Evolutionary conservation across 2,113 vertebrate species (phyloP).

Genomic region (Sus scrofa): DNA sequence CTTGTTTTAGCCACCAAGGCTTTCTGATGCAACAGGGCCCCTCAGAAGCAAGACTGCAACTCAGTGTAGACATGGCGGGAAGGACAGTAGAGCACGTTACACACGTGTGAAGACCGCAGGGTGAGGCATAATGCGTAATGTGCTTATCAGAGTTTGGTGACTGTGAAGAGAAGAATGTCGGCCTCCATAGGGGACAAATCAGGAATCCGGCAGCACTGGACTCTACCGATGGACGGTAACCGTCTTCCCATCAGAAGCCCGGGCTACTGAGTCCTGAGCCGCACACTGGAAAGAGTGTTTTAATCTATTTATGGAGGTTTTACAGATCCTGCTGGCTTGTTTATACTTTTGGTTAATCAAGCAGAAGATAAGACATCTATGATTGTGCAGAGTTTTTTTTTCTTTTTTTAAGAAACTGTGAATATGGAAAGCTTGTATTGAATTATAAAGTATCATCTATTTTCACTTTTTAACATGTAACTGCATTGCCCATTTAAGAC

Average conservation of each 20-base stretch:
- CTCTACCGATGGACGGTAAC: fast-evolving
- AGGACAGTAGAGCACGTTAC: not conserved
- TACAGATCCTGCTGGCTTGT: not conserved
- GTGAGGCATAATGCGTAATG: fast-evolving
- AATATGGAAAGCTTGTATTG: no score
- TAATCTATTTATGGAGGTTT: not conserved
- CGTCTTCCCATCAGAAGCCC: not conserved
- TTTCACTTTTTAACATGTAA: not conserved
- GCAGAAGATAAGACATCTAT: not conserved
- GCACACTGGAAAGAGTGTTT: not conserved
- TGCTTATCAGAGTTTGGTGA: fast-evolving
- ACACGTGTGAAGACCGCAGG: fast-evolving
- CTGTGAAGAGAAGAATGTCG: fast-evolving
- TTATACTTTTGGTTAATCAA: not conserved
- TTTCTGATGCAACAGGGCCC: not conserved
- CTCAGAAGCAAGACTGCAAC: not conserved
- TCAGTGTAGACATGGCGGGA: fast-evolving
- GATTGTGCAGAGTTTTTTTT: not conserved
- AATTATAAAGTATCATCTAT: not conserved
- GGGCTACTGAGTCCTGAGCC: not conserved
- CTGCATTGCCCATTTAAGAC: not conserved
- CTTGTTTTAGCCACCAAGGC: not conserved
- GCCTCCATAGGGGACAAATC: fast-evolving
- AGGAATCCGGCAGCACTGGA: fast-evolving
- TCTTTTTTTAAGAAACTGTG: not conserved